These are phyloP conservation scores for Amorpha juglandis DNA, from an alignment of 2,888 invertebrate genomes.

Conservation along the genomic window DNA sequence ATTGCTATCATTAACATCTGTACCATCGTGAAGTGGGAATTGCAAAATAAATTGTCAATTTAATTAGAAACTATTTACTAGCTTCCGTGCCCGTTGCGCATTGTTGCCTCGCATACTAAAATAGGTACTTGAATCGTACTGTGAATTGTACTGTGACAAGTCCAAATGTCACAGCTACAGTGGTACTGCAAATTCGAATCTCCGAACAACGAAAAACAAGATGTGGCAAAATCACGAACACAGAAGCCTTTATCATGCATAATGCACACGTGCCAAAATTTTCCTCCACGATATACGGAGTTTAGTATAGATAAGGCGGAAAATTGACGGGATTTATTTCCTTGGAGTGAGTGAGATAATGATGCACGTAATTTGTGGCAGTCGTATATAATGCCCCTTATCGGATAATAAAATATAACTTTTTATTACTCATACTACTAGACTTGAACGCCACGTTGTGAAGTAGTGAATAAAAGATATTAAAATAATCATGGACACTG, in stretches of 20 bases:
- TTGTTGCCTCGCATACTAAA: constrained; percentile 23
- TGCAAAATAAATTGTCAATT: constrained; percentile 1
- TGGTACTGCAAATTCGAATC: constrained; percentile 33
- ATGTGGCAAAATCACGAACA: constrained; percentile 31
- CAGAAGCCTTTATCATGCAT: constrained; percentile 39
- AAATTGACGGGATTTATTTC: constrained; percentile 2
- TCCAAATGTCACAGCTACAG: constrained; percentile 24
- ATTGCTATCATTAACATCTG: neutral
- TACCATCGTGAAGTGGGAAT: neutral
- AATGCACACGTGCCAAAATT: constrained; percentile 40
- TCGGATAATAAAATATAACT: neutral
- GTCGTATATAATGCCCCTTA: neutral
- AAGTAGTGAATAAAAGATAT: no score
- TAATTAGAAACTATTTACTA: constrained; percentile 21
- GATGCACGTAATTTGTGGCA: constrained; percentile 6
- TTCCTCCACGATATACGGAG: constrained; percentile 36
- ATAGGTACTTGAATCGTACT: constrained; percentile 23
- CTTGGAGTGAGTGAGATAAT: constrained; percentile 9
- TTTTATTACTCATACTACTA: no score
- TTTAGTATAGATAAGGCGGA: constrained; percentile 31
- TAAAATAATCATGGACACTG: no score
- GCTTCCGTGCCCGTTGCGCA: neutral
- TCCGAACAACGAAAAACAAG: constrained; percentile 19
- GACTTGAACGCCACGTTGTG: no score
- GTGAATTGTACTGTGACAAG: constrained; percentile 20